These are phyloP conservation scores for Drosophila formosana DNA, from an alignment of 2,888 invertebrate species.

Conservation along the genomic window DNA sequence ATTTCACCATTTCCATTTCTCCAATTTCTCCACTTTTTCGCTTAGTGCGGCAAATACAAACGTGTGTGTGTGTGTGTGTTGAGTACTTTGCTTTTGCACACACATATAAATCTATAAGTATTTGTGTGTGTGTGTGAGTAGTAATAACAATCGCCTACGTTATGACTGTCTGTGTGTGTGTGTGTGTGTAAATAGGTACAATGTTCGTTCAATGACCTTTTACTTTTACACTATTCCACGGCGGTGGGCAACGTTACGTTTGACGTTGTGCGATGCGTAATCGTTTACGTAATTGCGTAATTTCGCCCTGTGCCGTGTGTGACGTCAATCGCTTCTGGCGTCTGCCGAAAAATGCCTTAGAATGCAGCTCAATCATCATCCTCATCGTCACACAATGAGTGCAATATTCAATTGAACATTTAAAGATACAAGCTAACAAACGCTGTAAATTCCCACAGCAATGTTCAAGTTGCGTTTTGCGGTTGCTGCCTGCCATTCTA, in stretches of 20 bases:
- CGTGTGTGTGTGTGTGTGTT: conserved; percentile 18
- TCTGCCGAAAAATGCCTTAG: conserved; percentile 20
- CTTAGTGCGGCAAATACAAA: conserved; percentile 55
- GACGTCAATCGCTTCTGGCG: conserved; percentile 60
- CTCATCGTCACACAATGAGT: background rate
- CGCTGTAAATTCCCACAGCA: conserved; percentile 28
- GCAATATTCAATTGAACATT: conserved; percentile 11
- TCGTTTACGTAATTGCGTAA: conserved; percentile 64
- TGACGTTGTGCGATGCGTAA: background rate
- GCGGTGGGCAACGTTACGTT: conserved; percentile 22
- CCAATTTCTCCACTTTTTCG: conserved; percentile 72
- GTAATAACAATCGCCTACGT: conserved; percentile 52
- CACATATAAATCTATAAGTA: conserved; percentile 18
- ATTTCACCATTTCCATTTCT: conserved; percentile 63
- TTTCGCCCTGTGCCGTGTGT: conserved; percentile 59
- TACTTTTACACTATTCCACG: conserved; percentile 70
- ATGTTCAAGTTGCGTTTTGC: conserved; percentile 54
- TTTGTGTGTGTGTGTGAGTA: conserved; percentile 19
- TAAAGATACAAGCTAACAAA: background rate
- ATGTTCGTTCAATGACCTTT: conserved; percentile 80
- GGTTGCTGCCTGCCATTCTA: conserved; percentile 56
- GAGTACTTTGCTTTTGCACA: conserved; percentile 48
- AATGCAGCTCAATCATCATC: conserved; percentile 1
- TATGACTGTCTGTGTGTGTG: conserved; percentile 25
- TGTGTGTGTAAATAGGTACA: conserved; percentile 69